phyloP scores from a whole-genome alignment of 2,888 invertebrate species.

The Acheta domesticus region DNA sequence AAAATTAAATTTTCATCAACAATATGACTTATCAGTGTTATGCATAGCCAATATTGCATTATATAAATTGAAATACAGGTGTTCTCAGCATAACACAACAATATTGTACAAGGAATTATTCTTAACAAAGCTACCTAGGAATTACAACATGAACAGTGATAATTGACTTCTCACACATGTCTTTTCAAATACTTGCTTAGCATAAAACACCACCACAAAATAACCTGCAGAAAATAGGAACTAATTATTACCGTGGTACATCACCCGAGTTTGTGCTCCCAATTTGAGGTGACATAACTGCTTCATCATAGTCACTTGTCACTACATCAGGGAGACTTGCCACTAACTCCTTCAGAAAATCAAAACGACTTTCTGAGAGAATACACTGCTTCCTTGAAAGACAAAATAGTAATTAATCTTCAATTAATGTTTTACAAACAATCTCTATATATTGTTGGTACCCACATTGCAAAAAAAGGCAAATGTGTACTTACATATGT shows the following conservation, averaged over 20 bases:
- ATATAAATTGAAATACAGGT: too few species aligned
- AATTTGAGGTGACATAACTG: background rate
- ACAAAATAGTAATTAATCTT: constrained; percentile 11
- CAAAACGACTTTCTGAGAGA: constrained; percentile 82
- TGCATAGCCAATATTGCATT: too few species aligned
- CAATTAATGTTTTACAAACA: background rate
- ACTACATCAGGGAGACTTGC: constrained; percentile 74
- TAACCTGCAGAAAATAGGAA: too few species aligned
- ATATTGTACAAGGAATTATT: too few species aligned
- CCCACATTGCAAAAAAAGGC: background rate
- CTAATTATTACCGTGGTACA: background rate
- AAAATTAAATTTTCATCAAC: too few species aligned
- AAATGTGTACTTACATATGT: constrained; percentile 66
- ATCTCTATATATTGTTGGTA: background rate
- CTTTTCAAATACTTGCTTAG: too few species aligned
- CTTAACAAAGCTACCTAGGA: too few species aligned
- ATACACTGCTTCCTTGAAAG: constrained; percentile 81
- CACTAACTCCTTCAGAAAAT: constrained; percentile 87
- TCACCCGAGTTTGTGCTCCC: background rate
- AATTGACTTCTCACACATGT: too few species aligned
- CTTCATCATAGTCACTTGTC: constrained; percentile 33
- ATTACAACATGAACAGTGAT: too few species aligned
- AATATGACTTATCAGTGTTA: too few species aligned
- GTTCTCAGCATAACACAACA: too few species aligned
- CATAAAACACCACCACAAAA: too few species aligned